phyloP scores from a whole-genome alignment of 2,113 vertebrate species.

The Pseudonaja textilis region DNA sequence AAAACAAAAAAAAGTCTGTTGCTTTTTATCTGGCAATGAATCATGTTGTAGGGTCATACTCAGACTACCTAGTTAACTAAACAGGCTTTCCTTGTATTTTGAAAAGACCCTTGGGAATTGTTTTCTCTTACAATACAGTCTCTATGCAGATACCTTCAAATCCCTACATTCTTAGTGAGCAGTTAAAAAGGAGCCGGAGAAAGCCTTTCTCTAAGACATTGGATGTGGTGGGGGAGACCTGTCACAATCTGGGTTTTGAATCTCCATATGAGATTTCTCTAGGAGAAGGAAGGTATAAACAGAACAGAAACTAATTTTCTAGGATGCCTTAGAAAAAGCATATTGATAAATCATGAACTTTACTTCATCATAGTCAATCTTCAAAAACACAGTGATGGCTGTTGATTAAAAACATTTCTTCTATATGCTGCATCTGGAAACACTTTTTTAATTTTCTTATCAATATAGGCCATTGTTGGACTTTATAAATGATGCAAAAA shows the following conservation, averaged over 20 bases:
- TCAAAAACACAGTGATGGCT: not conserved
- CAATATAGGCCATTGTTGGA: not conserved
- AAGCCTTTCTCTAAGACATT: not conserved
- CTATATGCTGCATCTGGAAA: not conserved
- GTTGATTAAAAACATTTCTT: not conserved
- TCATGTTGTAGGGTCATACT: constrained; percentile 32
- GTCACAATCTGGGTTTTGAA: not conserved
- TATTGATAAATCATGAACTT: not conserved
- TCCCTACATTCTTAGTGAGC: not conserved
- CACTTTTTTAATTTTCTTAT: not conserved
- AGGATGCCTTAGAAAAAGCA: not conserved
- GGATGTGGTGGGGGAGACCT: not conserved
- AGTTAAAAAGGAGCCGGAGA: not conserved
- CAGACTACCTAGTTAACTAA: not conserved
- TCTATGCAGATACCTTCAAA: not conserved
- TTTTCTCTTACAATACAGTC: not conserved
- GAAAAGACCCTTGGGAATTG: not conserved
- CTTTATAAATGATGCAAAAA: not conserved
- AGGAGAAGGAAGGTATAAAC: not conserved
- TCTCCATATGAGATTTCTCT: not conserved
- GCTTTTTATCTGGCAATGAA: constrained; percentile 44
- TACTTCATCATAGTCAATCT: not conserved
- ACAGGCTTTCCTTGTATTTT: not conserved
- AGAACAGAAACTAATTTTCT: not conserved
- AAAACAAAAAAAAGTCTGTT: constrained; percentile 50